Base-by-base conservation (phyloP, 2,113 vertebrate species). In the Tringa solitaria region DNA sequence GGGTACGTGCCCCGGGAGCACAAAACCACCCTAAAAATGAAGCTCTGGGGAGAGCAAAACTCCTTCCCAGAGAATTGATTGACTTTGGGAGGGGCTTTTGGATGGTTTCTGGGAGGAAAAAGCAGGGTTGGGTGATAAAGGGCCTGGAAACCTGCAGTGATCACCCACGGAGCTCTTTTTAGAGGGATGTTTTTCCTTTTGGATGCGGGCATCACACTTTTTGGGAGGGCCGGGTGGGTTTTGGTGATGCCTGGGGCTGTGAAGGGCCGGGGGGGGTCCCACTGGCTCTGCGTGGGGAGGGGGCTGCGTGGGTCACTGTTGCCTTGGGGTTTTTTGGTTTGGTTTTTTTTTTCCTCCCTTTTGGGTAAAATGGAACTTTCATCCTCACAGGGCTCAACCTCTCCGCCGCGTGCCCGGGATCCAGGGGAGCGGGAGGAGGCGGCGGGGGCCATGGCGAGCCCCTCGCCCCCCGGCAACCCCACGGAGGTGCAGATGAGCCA, bases 401-500 rank as follows among this genome's bases (percentile, higher is more conserved):
- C 94, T 85, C 53, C 57, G 2, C 82, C 30, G 1, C 24, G 82
- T 22, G 16, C 54, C 91, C 12, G 5, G 22, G 90, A 97, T 68
- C 96, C 98, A 95, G 97, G 95, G 18, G 98, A 95, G 2, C 91
- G 33, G 73, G 97, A 97, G 28, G 95, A 93, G 81, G 93, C 39
- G 1, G 22, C 2, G 5, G 77, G 61, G 61, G 64, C 83, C 94
- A 96, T 96, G 95, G 94, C 75, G 1, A 92, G 43, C 91, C 83
- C 93, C 89, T 83, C 23, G 7, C 37, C 88, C 1, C 0, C 50
- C 95, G 97, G 98, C 85, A 99, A 99, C 96, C 98, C 98, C 89
- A 99, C 99, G 0, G 99, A 99, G 97, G 98, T 99, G 68, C 99
- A 99, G 98, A 99, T 99, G 99, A 99, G 99, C 97, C 99, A 99